Evolutionary conservation across 2,113 vertebrate genomes (phyloP).

Genomic region (Saccopteryx leptura): DNA sequence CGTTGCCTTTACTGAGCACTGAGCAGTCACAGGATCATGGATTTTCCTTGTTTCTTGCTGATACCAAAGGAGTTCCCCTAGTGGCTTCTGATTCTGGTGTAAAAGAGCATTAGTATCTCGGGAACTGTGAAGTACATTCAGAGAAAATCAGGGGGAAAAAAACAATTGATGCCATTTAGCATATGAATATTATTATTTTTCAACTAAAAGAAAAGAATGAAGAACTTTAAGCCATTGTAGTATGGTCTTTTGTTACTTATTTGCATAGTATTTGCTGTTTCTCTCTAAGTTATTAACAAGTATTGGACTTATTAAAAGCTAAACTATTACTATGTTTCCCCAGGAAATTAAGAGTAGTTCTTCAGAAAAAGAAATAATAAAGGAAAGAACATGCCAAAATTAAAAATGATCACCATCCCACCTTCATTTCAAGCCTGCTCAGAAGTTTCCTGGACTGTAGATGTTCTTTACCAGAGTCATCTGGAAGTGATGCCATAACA

Average conservation of each 20-base stretch:
- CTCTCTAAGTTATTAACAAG: constrained; percentile 33
- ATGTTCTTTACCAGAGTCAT: not conserved
- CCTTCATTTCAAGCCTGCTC: not conserved
- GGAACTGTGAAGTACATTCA: not conserved
- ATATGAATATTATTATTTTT: not conserved
- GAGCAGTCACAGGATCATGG: not conserved
- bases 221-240: not conserved
- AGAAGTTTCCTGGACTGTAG: not conserved
- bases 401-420: not conserved
- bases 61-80: not conserved
- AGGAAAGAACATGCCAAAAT: not conserved
- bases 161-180: not conserved
- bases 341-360: constrained; percentile 29
- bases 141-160: constrained; percentile 21
- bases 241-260: not conserved
- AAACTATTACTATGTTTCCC: constrained; percentile 30
- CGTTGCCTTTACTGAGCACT: not conserved
- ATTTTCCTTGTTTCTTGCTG: not conserved
- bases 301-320: constrained; percentile 34
- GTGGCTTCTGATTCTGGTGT: not conserved
- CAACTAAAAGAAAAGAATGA: not conserved
- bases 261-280: constrained; percentile 23
- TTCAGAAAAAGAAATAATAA: not conserved
- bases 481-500: not conserved
- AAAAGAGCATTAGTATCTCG: not conserved